Conservation (phyloP, 2,113 vertebrate genomes). For the Pongo pygmaeus region DNA sequence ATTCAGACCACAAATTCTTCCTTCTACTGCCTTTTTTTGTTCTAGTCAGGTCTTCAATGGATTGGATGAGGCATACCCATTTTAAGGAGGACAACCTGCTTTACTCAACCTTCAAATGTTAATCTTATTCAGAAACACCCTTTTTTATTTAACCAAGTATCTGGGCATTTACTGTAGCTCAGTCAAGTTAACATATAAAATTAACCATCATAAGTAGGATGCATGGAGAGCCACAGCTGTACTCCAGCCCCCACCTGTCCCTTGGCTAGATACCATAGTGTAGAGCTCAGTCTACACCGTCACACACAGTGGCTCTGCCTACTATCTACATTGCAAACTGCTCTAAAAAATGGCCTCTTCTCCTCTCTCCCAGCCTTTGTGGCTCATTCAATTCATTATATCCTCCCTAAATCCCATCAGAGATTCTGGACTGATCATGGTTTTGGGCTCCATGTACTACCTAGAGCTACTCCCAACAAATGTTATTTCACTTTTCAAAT, state of each 20-base stretch:
- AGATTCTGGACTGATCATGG: neutral
- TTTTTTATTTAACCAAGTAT: neutral
- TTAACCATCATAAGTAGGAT: neutral
- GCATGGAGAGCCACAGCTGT: neutral
- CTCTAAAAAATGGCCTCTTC: neutral
- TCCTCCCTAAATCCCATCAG: neutral
- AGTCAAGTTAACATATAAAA: neutral
- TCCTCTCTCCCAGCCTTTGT: neutral
- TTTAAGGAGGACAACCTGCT: neutral
- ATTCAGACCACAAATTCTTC: neutral
- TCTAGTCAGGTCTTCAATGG: neutral
- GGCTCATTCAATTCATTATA: neutral
- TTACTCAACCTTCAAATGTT: neutral
- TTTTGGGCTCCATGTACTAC: neutral
- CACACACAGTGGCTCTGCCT: neutral
- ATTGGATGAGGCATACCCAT: neutral
- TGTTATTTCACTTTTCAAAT: neutral
- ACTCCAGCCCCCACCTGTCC: neutral
- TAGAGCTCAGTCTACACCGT: neutral
- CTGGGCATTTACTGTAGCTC: neutral
- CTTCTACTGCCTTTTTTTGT: neutral
- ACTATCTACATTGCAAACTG: neutral
- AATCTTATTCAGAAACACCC: neutral
- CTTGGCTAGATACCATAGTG: accelerated
- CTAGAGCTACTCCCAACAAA: neutral